These are phyloP conservation scores for Norana najaformis DNA, from an alignment of 2,888 invertebrate species.

Conservation along the genomic window DNA sequence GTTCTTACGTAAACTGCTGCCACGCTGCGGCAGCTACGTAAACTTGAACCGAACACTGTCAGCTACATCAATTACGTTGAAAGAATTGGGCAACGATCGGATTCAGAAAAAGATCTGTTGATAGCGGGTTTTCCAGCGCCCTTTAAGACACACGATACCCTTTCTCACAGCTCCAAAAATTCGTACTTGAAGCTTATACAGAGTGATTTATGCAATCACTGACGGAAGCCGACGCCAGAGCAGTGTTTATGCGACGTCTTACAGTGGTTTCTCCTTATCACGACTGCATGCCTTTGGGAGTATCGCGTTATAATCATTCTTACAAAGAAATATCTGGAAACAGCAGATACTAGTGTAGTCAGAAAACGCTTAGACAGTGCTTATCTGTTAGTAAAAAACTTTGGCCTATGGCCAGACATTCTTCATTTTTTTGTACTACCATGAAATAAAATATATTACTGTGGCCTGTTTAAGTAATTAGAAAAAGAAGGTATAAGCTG, in stretches of 20 bases:
- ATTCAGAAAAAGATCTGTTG: background rate
- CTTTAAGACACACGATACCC: background rate
- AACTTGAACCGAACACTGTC: background rate
- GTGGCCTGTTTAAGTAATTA: too few relatives aligned
- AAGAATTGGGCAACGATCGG: background rate
- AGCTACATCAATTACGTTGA: background rate
- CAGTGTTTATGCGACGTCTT: background rate
- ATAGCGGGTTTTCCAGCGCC: background rate
- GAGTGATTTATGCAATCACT: background rate
- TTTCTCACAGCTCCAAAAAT: background rate
- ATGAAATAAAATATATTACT: too few relatives aligned
- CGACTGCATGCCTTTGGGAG: too few relatives aligned
- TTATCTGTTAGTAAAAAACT: too few relatives aligned
- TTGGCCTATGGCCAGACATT: too few relatives aligned
- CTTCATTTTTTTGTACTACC: too few relatives aligned
- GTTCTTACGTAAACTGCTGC: slow-evolving; percentile 3
- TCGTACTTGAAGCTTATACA: background rate
- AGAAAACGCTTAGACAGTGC: too few relatives aligned
- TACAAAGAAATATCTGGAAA: too few relatives aligned
- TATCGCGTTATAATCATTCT: too few relatives aligned
- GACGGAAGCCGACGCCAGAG: background rate
- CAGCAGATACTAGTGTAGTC: too few relatives aligned
- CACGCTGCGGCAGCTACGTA: background rate
- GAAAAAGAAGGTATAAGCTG: too few relatives aligned
- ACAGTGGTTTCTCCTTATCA: background rate